Conservation (phyloP, 1,140 invertebrate species). For the Teleogryllus occipitalis region DNA sequence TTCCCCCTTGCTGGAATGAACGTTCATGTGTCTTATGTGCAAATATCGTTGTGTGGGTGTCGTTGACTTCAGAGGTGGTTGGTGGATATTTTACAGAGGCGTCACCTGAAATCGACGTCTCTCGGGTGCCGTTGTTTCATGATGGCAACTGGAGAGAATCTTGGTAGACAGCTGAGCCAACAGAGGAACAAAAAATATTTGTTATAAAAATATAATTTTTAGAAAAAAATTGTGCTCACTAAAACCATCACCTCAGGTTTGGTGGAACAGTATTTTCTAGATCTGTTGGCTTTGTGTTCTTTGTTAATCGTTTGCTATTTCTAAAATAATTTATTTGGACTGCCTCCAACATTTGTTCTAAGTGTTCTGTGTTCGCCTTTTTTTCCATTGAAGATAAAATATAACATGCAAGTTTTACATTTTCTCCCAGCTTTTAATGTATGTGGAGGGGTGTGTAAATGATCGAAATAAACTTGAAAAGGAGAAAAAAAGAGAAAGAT, state of each 20-base stretch:
- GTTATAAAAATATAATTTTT: conserved; percentile 13
- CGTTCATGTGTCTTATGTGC: not conserved
- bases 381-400: not conserved
- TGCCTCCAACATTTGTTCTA: not conserved
- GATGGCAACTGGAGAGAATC: conserved; percentile 25
- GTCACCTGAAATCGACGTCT: conserved; percentile 24
- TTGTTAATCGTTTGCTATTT: conserved; percentile 1
- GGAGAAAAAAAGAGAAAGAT: not conserved
- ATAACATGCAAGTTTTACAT: not conserved
- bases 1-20: too few species aligned
- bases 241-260: conserved; percentile 14
- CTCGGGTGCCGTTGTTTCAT: conserved; percentile 24
- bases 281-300: not conserved
- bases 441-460: not conserved
- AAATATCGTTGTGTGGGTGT: not conserved
- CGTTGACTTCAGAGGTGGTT: conserved; percentile 10
- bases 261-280: conserved; percentile 11
- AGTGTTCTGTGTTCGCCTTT: not conserved
- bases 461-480: not conserved
- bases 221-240: not conserved
- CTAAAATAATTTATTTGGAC: not conserved
- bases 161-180: conserved; percentile 18
- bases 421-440: not conserved
- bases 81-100: conserved; percentile 22
- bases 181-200: not conserved